Evolutionary conservation across 2,888 invertebrate genomes (phyloP), one percentile per base, ranked within the genome.

Genomic region (Abscondita cerata): DNA sequence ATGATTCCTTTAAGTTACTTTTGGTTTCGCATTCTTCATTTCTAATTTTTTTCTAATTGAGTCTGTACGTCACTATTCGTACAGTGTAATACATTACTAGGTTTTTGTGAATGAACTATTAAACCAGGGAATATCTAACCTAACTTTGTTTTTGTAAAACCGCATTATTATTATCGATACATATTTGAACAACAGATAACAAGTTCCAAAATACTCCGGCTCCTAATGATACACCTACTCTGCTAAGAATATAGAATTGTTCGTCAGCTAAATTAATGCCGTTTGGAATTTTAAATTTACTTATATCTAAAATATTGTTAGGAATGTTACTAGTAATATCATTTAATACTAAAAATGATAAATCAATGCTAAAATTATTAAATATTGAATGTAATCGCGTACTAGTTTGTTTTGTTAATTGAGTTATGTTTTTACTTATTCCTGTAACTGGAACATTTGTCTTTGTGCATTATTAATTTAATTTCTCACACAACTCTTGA

Each of bases 271-370:
- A 18, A 4, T n/a, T n/a, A 1, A 54, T 44, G 18, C 25, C 18
- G 11, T 15, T 4, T 3, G 54, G 54, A 13, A 54, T 54, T 0
- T 54, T 15, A 11, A 54, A 12, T 1, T 2, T n/a, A 0, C 18
- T 41, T 18, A 31, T 41, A 18, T 46, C 20, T 8, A 54, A n/a
- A 36, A 9, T 0, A 19, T 16, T 44, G 19, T 11, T 54, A 16
- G 54, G 54, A 1, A 54, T 6, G 2, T 20, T n/a, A 15, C 19
- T 46, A 3, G 54, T 54, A 11, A 54, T 40, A n/a, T 52, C 12
- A 9, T 2, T 4, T 52, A 40, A 15, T 18, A 52, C 15, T 15
- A 52, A 33, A 46, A 33, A 54, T n/a, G n/a, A n/a, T 20, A 54
- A 12, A 15, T 46, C 19, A 1, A 2, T 16, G 19, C 2, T 2